Base-by-base conservation (phyloP, 2,797 vertebrate genomes). In the Chaetodon trifasciatus region DNA sequence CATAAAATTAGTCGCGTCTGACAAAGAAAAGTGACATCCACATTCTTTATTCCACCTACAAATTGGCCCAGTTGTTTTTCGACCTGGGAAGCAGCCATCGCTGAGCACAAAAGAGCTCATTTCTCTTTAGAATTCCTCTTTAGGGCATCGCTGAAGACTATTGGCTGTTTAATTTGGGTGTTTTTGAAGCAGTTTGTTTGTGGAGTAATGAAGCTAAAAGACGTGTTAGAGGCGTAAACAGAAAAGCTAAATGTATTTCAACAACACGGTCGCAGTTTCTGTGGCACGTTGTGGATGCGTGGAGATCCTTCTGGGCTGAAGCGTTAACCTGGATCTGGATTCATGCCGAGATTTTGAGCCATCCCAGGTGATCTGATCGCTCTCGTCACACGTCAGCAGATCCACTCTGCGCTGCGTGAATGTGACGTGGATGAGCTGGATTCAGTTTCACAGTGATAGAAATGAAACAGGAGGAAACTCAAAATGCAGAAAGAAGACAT, bases 391-490 rank as follows among this genome's bases (percentile, higher is more conserved):
- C 15, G 1, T 7, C 13, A 6, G 11, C 4, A 52, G 35, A 62
- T 68, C 19, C 9, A 4, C n/a, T 40, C 16, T 16, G 1, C 23
- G 24, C 24, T 28, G 13, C 28, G 9, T 52, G 55, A 53, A 37
- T 28, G 16, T 8, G 47, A 49, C 6, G 47, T 7, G 21, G 16
- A 17, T 17, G 19, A 21, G 35, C 17, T 5, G 15, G 2, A 15
- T 47, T 39, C 21, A 0, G 37, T 73, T 61, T 40, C 24, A 9
- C 62, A 17, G 4, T 35, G 5, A 68, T 3, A 12, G 21, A 72
- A 42, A 19, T 21, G n/a, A 57, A 58, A 42, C 49, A 32, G 39
- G 47, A 70, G 60, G 57, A 35, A 69, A 76, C 47, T 28, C 40
- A 5, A 2, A 28, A 58, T 46, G 35, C 40, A 56, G 61, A 64